Percentiles rank a stretch among this genome's conserved stretches.
Evolutionary conservation across 2,888 invertebrate species (phyloP).

Genomic region (Dynastes maya): DNA sequence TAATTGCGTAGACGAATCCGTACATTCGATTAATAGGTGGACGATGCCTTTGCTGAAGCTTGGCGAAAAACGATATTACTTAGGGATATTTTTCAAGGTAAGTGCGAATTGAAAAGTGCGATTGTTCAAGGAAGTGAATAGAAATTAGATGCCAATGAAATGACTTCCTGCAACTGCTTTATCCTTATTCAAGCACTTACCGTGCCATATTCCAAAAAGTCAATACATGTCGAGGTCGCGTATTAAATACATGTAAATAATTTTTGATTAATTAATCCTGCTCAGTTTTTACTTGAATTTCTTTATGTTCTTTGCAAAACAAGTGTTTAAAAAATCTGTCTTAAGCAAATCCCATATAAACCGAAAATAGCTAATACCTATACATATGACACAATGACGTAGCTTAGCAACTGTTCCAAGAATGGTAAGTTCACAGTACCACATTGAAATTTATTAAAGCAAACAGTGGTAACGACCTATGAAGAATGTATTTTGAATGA

Average conservation of each 20-base stretch:
- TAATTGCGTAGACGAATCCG: conserved; percentile 85
- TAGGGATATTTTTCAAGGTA: conserved; percentile 96
- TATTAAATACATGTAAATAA: neutral
- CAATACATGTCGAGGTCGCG: neutral
- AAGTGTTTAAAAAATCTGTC: no score
- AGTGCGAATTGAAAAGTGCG: conserved; percentile 58
- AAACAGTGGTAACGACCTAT: no score
- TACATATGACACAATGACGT: no score
- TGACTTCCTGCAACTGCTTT: neutral
- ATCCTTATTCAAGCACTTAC: neutral
- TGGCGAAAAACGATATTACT: conserved; percentile 91
- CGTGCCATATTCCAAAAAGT: conserved; percentile 1
- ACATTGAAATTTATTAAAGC: no score
- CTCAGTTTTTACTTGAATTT: neutral
- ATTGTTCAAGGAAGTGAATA: neutral
- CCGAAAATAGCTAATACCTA: no score
- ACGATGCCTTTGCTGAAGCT: conserved; percentile 92
- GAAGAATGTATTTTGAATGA: no score
- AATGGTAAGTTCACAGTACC: no score
- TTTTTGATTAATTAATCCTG: neutral
- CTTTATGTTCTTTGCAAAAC: no score
- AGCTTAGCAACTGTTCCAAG: no score
- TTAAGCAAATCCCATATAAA: no score
- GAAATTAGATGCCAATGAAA: conserved; percentile 9
- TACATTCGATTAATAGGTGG: conserved; percentile 81